Conservation (phyloP, 2,797 vertebrate genomes). For the Lacerta viridis region DNA sequence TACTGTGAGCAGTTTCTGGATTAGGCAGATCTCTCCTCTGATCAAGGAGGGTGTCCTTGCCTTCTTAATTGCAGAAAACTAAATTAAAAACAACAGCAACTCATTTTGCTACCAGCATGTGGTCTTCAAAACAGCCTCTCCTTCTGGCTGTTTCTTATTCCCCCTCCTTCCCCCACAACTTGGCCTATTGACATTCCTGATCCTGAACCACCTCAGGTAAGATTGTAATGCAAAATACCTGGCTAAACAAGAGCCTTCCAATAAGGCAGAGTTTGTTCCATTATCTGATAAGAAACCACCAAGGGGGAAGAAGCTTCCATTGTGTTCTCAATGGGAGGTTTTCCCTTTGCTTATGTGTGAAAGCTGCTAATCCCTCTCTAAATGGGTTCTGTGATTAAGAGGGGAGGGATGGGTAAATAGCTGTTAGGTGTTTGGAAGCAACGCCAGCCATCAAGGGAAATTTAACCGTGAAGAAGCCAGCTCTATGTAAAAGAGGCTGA, state of each 20-base stretch:
- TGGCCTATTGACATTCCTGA: slow-evolving; percentile 14
- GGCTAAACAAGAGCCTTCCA: slow-evolving; percentile 25
- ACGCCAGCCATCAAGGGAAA: slow-evolving; percentile 42
- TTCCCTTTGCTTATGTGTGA: slow-evolving; percentile 51
- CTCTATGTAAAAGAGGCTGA: slow-evolving; percentile 8
- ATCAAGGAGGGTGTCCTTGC: background rate
- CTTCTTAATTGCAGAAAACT: slow-evolving; percentile 3
- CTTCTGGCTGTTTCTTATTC: background rate
- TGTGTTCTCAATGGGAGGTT: slow-evolving; percentile 39
- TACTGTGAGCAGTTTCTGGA: background rate
- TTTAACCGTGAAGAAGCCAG: slow-evolving; percentile 32
- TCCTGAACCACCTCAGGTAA: slow-evolving; percentile 38
- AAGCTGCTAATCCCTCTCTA: slow-evolving; percentile 58
- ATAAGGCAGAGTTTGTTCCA: slow-evolving; percentile 45
- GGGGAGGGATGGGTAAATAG: slow-evolving; percentile 50
- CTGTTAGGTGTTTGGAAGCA: slow-evolving; percentile 49
- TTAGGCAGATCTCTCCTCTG: background rate
- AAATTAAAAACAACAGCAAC: slow-evolving; percentile 18
- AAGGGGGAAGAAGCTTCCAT: slow-evolving; percentile 30
- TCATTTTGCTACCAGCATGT: slow-evolving; percentile 32
- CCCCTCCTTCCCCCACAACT: background rate
- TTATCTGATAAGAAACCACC: slow-evolving; percentile 61
- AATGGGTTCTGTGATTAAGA: slow-evolving; percentile 59
- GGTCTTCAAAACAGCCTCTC: slow-evolving; percentile 4
- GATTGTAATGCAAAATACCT: slow-evolving; percentile 37